Evolutionary conservation across 2,113 vertebrate genomes (phyloP), one percentile per base, ranked within the genome.

Genomic region (Piaya cayana): DNA sequence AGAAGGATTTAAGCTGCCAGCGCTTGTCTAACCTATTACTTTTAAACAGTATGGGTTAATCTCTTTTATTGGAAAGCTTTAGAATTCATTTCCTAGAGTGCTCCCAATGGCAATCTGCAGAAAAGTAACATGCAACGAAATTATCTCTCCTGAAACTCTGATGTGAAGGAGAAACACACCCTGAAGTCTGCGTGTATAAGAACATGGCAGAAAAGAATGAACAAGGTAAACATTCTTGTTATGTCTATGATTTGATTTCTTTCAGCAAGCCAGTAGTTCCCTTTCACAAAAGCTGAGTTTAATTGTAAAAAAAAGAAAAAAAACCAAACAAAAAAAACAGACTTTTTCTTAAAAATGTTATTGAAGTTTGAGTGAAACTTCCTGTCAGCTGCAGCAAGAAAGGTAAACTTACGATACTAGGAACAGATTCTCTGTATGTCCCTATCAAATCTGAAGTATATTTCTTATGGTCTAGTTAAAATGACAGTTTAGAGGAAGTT

Each of bases 231-330:
- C 12, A 58, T 60, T 69, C 15, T 15, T 82, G 53, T 37, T 80
- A 37, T 34, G 11, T 42, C 53, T 71, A 20, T 21, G 0, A 0
- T 75, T 84, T 21, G 0, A 0, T 75, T 84, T 81, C 55, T 67
- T 77, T 84, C 82, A 71, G 43, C 23, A 82, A 71, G 5, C 14
- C 59, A n/a, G 68, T 56, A 21, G 42, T 89, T 55, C 14, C 13
- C 12, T 81, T 89, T 36, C 60, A 64, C 7, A 71, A 71, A 63
- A 29, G 10, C 12, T 42, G 21, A 47, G 18, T 50, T 62, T 55
- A 42, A 18, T 21, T 34, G 30, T 59, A 59, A 82, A 84, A 70
- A 69, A 1, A 4, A 64, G 85, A 87, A 87, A 59, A 82, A 84
- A 70, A 69, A n/a, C n/a, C n/a, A n/a, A n/a, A n/a, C n/a, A n/a